These are phyloP conservation scores for Cepphus grylle DNA, from an alignment of 2,113 vertebrate species.

Conservation along the genomic window DNA sequence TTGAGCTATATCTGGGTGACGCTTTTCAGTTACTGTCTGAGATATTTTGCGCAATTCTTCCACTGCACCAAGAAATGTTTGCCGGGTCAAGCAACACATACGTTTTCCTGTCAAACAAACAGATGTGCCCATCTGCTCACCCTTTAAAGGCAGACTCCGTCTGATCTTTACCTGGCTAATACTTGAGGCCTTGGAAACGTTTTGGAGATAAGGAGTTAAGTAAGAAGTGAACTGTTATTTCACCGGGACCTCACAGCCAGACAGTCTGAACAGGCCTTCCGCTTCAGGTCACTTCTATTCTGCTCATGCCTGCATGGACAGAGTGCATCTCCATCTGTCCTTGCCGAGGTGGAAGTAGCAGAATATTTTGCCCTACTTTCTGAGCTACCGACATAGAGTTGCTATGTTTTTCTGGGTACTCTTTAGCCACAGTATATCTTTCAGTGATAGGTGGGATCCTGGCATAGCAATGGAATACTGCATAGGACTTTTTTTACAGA, in stretches of 20 bases:
- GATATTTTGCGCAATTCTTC: background rate
- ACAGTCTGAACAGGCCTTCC: conserved; percentile 12
- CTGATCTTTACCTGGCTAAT: background rate
- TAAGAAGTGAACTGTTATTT: background rate
- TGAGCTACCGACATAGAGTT: background rate
- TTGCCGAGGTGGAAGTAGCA: background rate
- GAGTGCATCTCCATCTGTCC: conserved; percentile 26
- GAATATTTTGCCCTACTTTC: conserved; percentile 1
- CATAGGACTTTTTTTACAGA: background rate
- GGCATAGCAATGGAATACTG: background rate
- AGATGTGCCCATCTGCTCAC: conserved; percentile 34
- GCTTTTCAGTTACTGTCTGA: background rate
- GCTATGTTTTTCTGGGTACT: background rate
- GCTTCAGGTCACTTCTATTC: conserved; percentile 51
- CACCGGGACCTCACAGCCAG: background rate
- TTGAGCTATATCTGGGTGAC: background rate
- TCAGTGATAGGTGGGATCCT: background rate
- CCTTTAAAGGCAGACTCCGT: background rate
- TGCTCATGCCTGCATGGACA: background rate
- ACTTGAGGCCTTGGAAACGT: background rate
- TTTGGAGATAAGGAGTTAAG: conserved; percentile 28
- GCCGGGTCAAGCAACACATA: conserved; percentile 6
- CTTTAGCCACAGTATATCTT: background rate
- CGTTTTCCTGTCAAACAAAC: conserved; percentile 35
- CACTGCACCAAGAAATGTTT: background rate